These are phyloP conservation scores for Tamandua tetradactyla DNA, from an alignment of 2,797 vertebrate genomes.

Conservation along the genomic window DNA sequence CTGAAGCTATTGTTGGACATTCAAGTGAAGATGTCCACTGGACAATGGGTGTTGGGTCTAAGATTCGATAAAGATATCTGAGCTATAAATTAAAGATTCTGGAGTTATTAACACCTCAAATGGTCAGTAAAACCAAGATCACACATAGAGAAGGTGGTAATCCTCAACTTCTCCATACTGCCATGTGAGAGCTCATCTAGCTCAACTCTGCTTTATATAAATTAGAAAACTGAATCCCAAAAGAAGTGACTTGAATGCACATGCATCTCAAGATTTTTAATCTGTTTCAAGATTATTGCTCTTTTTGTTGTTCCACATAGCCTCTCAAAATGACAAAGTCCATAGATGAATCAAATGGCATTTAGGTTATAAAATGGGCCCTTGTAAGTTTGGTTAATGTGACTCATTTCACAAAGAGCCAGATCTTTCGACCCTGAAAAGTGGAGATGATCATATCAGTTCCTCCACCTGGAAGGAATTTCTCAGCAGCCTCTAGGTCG, in stretches of 20 bases:
- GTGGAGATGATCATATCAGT: neutral
- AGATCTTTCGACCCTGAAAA: neutral
- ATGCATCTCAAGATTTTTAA: no score
- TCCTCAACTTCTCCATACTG: neutral
- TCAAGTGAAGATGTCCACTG: neutral
- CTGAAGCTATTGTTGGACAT: neutral
- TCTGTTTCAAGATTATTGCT: neutral
- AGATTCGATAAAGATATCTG: neutral
- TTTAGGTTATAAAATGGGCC: neutral
- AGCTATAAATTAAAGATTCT: neutral
- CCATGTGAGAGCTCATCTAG: neutral
- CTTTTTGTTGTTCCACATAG: neutral
- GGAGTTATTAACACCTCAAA: neutral
- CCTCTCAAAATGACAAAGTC: neutral
- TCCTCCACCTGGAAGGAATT: neutral
- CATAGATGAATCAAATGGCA: neutral
- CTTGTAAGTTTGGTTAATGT: neutral
- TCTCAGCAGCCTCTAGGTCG: neutral
- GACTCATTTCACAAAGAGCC: neutral
- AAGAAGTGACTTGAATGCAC: accelerated
- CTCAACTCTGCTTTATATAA: accelerated
- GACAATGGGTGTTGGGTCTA: neutral
- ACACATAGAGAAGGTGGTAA: neutral
- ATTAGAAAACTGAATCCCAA: neutral
- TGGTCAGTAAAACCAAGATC: neutral